A percentile compares a stretch with the other conserved stretches of the same genome.
Evolutionary conservation across 2,797 vertebrate species (phyloP).

Genomic region (Psittacula derbiana): DNA sequence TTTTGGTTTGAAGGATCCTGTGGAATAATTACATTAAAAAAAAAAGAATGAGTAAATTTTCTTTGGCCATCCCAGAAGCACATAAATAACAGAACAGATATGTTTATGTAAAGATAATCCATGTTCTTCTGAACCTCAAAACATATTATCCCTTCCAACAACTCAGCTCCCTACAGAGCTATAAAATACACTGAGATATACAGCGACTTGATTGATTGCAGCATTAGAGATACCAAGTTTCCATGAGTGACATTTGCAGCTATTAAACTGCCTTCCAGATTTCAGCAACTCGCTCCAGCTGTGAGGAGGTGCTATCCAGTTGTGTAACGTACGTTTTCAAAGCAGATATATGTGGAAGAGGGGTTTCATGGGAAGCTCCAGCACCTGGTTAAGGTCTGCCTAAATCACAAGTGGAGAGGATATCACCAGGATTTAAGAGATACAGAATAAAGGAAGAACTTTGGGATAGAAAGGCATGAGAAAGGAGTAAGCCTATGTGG

Average conservation of each 20-base stretch:
- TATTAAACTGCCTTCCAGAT: neutral
- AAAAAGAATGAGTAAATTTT: neutral
- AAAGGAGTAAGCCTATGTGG: neutral
- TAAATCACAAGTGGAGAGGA: neutral
- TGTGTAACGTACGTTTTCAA: neutral
- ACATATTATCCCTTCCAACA: neutral
- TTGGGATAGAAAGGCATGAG: neutral
- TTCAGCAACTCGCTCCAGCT: neutral
- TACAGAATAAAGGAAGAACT: neutral
- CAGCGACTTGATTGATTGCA: neutral
- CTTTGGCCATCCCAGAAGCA: neutral
- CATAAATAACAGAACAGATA: neutral
- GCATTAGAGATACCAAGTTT: neutral
- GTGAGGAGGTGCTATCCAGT: neutral
- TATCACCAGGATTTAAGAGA: neutral
- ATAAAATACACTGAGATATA: neutral
- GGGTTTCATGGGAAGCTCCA: neutral
- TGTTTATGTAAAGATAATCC: neutral
- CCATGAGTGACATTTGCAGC: neutral
- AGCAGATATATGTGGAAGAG: neutral
- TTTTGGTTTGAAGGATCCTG: constrained; percentile 95
- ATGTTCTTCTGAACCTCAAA: constrained; percentile 10
- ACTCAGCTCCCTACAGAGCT: neutral
- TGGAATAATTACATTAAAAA: constrained; percentile 18
- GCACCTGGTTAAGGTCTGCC: neutral